These are phyloP conservation scores for Empidonax alnorum DNA, from an alignment of 2,113 vertebrate species.

Conservation along the genomic window DNA sequence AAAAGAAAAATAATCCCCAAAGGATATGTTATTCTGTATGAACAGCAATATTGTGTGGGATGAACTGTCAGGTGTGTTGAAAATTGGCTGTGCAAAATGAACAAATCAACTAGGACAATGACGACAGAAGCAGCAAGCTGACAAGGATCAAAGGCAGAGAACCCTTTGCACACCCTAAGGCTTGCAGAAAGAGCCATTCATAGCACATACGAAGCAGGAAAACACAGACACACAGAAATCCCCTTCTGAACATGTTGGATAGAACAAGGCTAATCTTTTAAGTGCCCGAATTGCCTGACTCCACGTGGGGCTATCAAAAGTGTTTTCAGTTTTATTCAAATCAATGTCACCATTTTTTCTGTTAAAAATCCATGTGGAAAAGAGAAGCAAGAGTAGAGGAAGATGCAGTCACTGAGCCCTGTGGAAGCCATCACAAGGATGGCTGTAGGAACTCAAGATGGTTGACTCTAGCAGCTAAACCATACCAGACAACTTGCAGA, in stretches of 20 bases:
- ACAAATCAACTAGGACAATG: background rate
- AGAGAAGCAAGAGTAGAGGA: background rate
- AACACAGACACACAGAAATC: background rate
- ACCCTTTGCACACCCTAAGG: background rate
- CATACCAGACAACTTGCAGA: background rate
- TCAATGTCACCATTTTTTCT: constrained; percentile 37
- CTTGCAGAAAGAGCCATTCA: background rate
- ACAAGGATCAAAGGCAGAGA: background rate
- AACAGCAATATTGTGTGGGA: background rate
- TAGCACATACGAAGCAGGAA: background rate
- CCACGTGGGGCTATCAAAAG: constrained; percentile 44
- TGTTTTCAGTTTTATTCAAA: constrained; percentile 58
- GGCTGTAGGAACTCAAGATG: background rate
- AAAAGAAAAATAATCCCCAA: background rate
- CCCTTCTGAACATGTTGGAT: background rate
- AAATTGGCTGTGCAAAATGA: background rate
- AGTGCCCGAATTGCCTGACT: constrained; percentile 27
- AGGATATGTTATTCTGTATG: background rate
- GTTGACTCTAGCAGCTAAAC: background rate
- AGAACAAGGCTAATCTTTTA: constrained; percentile 28
- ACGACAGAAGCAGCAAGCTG: background rate
- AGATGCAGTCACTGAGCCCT: background rate
- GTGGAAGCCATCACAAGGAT: background rate
- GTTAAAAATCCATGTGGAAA: constrained; percentile 20
- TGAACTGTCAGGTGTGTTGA: background rate